Evolutionary conservation across 2,888 invertebrate genomes (phyloP).

Genomic region (Eutolmus rufibarbis): DNA sequence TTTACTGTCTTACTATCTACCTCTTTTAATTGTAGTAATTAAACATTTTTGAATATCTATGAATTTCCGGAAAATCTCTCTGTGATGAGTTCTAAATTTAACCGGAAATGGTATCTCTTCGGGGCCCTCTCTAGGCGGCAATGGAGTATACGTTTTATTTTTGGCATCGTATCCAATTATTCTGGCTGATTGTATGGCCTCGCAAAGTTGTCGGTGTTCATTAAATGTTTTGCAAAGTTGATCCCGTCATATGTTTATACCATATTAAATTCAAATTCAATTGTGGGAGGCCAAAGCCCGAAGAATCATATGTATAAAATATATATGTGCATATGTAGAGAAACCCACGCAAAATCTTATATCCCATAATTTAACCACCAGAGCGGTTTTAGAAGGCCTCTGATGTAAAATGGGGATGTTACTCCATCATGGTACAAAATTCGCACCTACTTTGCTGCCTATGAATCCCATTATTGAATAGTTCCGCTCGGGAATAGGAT

Average conservation of each 20-base stretch:
- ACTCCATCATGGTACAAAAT: not conserved
- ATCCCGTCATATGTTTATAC: not conserved
- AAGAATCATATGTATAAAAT: not conserved
- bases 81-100: not conserved
- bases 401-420: not conserved
- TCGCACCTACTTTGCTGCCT: not conserved
- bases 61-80: not conserved
- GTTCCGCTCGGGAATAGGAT: slow-evolving; percentile 6
- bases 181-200: not conserved
- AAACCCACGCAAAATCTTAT: not conserved
- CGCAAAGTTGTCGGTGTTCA: slow-evolving; percentile 1
- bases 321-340: not conserved
- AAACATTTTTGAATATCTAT: not conserved
- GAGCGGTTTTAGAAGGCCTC: not conserved
- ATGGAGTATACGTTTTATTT: not conserved
- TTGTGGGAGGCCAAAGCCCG: not conserved
- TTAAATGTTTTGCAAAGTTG: slow-evolving; percentile 4
- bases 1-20: too few species aligned
- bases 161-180: not conserved
- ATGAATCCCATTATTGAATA: slow-evolving; percentile 8
- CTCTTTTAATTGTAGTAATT: not conserved
- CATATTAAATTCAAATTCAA: not conserved
- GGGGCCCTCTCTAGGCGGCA: not conserved
- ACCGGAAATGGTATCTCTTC: not conserved
- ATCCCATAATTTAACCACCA: not conserved